A percentile compares a stretch with the other conserved stretches of the same genome.
Evolutionary conservation across 1,140 invertebrate species (phyloP).

Genomic region (Probaryconus sp.): DNA sequence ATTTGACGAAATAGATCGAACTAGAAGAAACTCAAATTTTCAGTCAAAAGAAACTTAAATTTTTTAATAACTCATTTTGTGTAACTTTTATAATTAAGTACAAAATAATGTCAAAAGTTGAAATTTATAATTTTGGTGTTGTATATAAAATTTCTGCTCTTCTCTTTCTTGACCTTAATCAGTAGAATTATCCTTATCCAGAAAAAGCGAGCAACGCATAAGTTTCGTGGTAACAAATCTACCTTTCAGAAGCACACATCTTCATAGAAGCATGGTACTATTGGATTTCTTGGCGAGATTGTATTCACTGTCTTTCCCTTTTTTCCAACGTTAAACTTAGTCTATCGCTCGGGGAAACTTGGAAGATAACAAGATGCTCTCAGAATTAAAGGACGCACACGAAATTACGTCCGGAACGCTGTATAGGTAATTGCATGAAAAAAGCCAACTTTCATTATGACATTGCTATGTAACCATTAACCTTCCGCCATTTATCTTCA

Average conservation of each 20-base stretch:
- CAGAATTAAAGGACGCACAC: conserved; percentile 45
- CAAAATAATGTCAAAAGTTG: too few species aligned
- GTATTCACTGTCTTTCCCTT: conserved; percentile 42
- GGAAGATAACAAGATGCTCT: conserved; percentile 56
- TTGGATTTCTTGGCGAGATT: conserved; percentile 38
- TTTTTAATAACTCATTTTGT: too few species aligned
- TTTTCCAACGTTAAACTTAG: conserved; percentile 30
- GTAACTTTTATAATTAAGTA: too few species aligned
- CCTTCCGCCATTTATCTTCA: conserved; percentile 40
- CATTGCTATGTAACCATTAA: conserved; percentile 34
- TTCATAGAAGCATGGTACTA: conserved; percentile 29
- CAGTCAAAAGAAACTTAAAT: too few species aligned
- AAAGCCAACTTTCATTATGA: conserved; percentile 43
- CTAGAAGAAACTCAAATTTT: too few species aligned
- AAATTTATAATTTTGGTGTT: too few species aligned
- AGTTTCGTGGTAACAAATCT: conserved; percentile 36
- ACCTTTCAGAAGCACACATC: conserved; percentile 35
- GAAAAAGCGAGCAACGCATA: conserved; percentile 13
- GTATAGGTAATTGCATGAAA: conserved; percentile 31
- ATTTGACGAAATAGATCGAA: too few species aligned
- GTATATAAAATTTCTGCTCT: neutral
- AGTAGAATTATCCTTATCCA: conserved; percentile 17
- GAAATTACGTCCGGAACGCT: conserved; percentile 32
- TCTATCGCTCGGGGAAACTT: conserved; percentile 41
- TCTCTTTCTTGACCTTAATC: conserved; percentile 21